These are phyloP conservation scores for Nephrotoma appendiculata DNA, from an alignment of 2,888 invertebrate species.

Conservation along the genomic window DNA sequence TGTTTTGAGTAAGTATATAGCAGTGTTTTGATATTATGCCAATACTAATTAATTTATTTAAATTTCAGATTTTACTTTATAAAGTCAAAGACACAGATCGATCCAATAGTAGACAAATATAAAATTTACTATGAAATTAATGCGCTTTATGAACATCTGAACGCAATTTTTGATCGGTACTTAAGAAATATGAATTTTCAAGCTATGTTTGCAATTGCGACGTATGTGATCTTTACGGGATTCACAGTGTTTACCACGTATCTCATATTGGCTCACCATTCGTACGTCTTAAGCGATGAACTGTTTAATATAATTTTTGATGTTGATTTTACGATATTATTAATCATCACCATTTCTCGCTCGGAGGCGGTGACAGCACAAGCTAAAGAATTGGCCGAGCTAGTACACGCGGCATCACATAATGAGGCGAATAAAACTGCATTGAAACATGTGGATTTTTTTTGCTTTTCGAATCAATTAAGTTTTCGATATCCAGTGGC, in stretches of 20 bases:
- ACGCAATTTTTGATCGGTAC: background rate
- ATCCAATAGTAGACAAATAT: background rate
- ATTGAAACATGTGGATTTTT: background rate
- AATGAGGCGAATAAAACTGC: background rate
- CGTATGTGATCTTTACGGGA: background rate
- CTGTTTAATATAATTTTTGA: background rate
- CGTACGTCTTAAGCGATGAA: background rate
- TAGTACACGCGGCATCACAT: background rate
- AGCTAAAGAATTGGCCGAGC: background rate
- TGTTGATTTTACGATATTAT: background rate
- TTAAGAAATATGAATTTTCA: background rate
- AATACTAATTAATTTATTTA: background rate
- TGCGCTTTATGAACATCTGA: background rate
- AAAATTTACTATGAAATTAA: background rate
- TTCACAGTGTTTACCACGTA: background rate
- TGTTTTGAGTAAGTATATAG: background rate
- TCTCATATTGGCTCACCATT: background rate
- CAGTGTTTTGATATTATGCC: background rate
- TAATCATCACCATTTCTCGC: background rate
- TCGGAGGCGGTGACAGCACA: background rate
- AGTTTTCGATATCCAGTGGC: background rate
- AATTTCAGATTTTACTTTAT: background rate
- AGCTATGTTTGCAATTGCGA: background rate
- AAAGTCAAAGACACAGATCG: background rate
- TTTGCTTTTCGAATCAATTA: background rate